These are phyloP conservation scores for Drosophila burlai DNA, from an alignment of 1,140 invertebrate species.

Conservation along the genomic window DNA sequence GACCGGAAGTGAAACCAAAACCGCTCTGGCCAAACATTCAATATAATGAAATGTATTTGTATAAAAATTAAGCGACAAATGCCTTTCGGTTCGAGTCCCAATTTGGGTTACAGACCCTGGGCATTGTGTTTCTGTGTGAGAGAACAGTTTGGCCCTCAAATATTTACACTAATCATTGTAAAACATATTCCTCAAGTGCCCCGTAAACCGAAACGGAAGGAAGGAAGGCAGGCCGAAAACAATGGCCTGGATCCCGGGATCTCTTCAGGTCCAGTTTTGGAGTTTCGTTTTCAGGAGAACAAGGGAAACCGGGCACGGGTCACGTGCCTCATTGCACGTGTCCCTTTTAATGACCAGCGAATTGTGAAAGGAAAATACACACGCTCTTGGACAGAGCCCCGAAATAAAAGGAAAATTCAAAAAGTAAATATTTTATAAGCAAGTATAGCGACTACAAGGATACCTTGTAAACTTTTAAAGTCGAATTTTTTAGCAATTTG, in stretches of 20 bases:
- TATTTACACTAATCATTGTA: conserved; percentile 72
- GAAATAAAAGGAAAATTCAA: conserved; percentile 58
- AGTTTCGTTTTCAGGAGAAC: conserved; percentile 61
- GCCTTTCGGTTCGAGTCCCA: conserved; percentile 51
- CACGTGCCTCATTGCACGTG: conserved; percentile 84
- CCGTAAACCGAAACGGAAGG: conserved; percentile 43
- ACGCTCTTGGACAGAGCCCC: conserved; percentile 1
- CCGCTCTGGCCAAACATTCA: conserved; percentile 40
- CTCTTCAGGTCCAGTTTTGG: conserved; percentile 58
- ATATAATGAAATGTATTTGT: conserved; percentile 79
- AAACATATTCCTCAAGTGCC: conserved; percentile 65
- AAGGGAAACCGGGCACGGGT: conserved; percentile 58
- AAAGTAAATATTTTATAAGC: conserved; percentile 35
- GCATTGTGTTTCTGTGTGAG: conserved; percentile 45
- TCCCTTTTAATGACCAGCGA: conserved; percentile 84
- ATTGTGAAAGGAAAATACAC: conserved; percentile 64
- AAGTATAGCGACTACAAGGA: background rate
- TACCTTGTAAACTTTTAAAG: background rate
- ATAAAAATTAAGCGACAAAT: conserved; percentile 80
- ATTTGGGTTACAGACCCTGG: conserved; percentile 21
- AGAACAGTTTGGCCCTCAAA: conserved; percentile 69
- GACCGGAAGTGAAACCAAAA: conserved; percentile 56
- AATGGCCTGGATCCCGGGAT: conserved; percentile 29
- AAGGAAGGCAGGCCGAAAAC: conserved; percentile 39
- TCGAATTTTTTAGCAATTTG: background rate